phyloP scores from a whole-genome alignment of 1,140 invertebrate species.

The Diuraphis noxia region DNA sequence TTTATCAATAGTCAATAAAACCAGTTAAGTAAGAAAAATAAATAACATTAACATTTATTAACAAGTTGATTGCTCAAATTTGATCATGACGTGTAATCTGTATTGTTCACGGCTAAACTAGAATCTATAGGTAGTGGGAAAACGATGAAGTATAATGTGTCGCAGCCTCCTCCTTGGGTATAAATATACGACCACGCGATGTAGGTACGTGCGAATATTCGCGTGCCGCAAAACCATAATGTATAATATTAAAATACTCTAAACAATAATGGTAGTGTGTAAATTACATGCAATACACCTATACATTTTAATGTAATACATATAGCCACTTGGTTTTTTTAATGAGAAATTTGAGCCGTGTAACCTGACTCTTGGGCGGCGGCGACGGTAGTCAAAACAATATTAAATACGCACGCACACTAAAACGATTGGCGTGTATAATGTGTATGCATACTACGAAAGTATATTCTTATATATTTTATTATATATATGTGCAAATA shows the following conservation, averaged over 20 bases:
- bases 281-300: background rate
- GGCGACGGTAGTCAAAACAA: slow-evolving; percentile 26
- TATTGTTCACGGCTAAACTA: background rate
- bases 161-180: background rate
- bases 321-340: background rate
- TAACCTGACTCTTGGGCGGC: background rate
- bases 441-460: background rate
- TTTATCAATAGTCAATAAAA: background rate
- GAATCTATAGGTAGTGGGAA: background rate
- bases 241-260: background rate
- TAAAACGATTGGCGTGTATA: background rate
- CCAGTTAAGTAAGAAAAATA: background rate
- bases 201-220: slow-evolving; percentile 35
- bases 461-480: background rate
- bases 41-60: background rate
- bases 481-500: background rate
- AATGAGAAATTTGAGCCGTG: slow-evolving; percentile 23
- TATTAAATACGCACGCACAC: background rate
- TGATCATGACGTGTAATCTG: background rate
- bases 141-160: background rate
- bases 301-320: background rate
- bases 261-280: background rate
- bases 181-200: background rate
- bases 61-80: background rate
- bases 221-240: slow-evolving; percentile 17